These are phyloP conservation scores for Aphidius ervi DNA, from an alignment of 1,140 invertebrate genomes.

Conservation along the genomic window DNA sequence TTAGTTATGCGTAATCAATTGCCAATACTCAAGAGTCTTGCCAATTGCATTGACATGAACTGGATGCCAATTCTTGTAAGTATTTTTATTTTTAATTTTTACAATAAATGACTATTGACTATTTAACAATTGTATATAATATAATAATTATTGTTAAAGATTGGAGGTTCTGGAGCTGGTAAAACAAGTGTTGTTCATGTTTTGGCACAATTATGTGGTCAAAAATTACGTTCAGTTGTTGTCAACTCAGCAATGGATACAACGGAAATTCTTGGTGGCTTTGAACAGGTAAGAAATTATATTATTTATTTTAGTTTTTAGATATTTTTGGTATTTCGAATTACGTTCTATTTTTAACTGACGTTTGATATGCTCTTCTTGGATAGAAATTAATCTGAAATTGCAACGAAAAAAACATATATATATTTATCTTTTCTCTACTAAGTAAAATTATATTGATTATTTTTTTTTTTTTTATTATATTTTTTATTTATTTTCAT, in stretches of 20 bases:
- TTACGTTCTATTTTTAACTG: background rate
- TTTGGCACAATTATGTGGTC: constrained; percentile 71
- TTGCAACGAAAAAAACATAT: too few species aligned
- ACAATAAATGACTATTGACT: too few species aligned
- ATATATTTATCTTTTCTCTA: too few species aligned
- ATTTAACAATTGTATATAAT: background rate
- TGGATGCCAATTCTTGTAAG: constrained; percentile 88
- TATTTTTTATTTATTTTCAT: too few species aligned
- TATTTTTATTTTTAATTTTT: constrained; percentile 15
- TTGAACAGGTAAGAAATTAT: constrained; percentile 82
- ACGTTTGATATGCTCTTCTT: background rate
- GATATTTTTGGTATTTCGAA: too few species aligned
- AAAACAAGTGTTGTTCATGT: constrained; percentile 79
- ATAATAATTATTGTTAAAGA: constrained; percentile 46
- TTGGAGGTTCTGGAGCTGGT: constrained; percentile 73
- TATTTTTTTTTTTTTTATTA: too few species aligned
- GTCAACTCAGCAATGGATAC: constrained; percentile 94
- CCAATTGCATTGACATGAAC: constrained; percentile 81
- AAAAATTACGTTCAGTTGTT: constrained; percentile 71
- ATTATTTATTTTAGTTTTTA: background rate
- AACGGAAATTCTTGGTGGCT: constrained; percentile 90
- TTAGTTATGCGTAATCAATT: constrained; percentile 67
- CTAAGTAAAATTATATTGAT: too few species aligned
- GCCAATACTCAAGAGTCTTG: constrained; percentile 65
- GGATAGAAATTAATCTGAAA: too few species aligned